Evolutionary conservation across 2,113 vertebrate genomes (phyloP).

Genomic region (Phodopus roborovskii): DNA sequence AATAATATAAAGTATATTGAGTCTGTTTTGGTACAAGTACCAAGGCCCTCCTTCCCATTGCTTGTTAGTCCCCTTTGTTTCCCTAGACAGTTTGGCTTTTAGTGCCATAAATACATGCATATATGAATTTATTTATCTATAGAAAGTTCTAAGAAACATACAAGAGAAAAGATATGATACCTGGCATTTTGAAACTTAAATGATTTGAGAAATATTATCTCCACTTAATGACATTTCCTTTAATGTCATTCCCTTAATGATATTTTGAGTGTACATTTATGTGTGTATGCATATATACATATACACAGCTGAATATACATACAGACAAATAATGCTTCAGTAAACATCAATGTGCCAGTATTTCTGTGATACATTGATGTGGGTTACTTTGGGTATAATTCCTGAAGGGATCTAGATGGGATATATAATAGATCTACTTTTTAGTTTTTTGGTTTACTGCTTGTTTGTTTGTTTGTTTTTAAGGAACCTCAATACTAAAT

Average conservation of each 20-base stretch:
- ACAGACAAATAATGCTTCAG: not conserved
- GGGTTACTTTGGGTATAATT: not conserved
- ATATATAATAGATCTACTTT: not conserved
- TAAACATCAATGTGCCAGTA: not conserved
- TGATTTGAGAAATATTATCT: not conserved
- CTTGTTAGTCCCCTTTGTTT: not conserved
- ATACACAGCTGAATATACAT: not conserved
- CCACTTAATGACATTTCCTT: not conserved
- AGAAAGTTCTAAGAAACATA: not conserved
- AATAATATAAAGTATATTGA: not conserved
- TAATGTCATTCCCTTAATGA: too few species aligned
- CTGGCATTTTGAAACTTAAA: not conserved
- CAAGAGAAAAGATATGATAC: not conserved
- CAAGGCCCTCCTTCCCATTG: not conserved
- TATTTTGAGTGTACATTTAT: too few species aligned
- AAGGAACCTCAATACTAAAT: not conserved
- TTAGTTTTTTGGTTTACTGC: not conserved
- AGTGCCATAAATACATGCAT: not conserved
- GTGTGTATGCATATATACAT: not conserved
- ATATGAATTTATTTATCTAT: not conserved
- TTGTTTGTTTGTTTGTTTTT: not conserved
- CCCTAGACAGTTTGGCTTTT: not conserved
- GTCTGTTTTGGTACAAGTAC: not conserved
- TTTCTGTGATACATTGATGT: not conserved
- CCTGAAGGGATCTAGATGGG: not conserved